Evolutionary conservation across 1,140 invertebrate genomes (phyloP), one percentile per base, ranked within the genome.

Genomic region (Telenomus remus): DNA sequence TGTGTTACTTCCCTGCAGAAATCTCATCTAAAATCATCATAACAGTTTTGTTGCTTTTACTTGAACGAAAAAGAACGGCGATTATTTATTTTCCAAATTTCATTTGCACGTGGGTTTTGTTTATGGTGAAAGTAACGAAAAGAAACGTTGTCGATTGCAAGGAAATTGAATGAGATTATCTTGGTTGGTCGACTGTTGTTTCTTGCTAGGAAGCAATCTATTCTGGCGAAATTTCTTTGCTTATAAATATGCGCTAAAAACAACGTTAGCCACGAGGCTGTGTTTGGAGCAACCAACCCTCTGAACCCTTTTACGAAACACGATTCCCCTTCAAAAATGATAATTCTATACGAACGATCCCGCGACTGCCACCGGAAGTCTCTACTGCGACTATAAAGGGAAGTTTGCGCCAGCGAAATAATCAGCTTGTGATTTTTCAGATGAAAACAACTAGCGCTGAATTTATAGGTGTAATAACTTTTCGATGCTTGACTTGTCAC

Each of bases 131-230:
- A 49, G 46, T 65, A 55, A 79, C 74, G 49, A 46, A 80, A n/a
- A 82, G 81, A 80, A 59, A 47, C 6, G 64, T 55, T 69, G 78
- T 79, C 76, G 79, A 82, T 80, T 77, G 78, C 57, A 48, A 13
- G 57, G 43, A 66, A 59, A 56, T 76, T 76, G 80, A 83, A 85
- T 79, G 75, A 71, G 78, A 78, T 82, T 81, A 83, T 75, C 64
- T 16, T 12, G 14, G 34, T 50, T 51, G 59, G 64, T 54, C 34
- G 37, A 14, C 13, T 70, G 19, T 60, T 66, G 49, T 46, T 59
- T 39, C 34, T 53, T 75, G 69, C 75, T 60, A 79, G 81, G 81
- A 85, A 85, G 81, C 82, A 83, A 83, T 83, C 80, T 81, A 81
- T 77, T 75, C 65, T 63, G 72, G 48, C 48, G 61, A 68, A 79